A percentile compares a stretch with the other conserved stretches of the same genome.
Evolutionary conservation across 2,797 vertebrate genomes (phyloP).

Genomic region (Argya squamiceps): DNA sequence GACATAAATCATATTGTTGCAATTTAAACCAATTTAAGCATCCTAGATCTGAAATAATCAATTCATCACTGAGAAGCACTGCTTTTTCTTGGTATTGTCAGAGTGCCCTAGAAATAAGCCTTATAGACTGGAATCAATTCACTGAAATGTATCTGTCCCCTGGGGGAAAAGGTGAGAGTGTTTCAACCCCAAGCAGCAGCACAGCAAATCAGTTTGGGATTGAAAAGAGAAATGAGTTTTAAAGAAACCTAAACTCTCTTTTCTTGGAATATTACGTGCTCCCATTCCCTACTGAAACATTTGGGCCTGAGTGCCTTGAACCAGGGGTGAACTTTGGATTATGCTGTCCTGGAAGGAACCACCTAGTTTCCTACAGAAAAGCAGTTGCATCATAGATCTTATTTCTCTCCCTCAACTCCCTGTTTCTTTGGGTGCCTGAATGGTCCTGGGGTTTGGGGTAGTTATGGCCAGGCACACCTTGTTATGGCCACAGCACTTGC

Average conservation of each 20-base stretch:
- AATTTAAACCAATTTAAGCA: neutral
- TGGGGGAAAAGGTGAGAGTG: neutral
- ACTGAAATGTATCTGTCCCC: neutral
- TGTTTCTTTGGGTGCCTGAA: neutral
- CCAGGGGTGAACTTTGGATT: neutral
- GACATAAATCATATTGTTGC: neutral
- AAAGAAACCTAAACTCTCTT: neutral
- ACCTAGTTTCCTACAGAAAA: neutral
- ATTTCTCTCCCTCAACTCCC: neutral
- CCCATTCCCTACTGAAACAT: neutral
- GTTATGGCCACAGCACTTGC: neutral
- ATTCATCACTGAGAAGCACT: neutral
- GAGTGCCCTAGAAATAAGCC: neutral
- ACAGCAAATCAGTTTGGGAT: neutral
- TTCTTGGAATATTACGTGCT: neutral
- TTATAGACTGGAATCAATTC: neutral
- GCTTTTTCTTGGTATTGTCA: neutral
- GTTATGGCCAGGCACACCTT: neutral
- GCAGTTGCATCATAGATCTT: rapidly evolving
- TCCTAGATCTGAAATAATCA: neutral
- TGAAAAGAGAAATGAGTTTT: neutral
- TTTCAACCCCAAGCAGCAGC: neutral
- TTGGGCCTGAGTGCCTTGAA: neutral
- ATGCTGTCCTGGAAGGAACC: neutral
- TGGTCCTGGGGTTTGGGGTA: neutral